Conservation (phyloP, 2,888 invertebrate species). For the Microctonus aethiopoides region DNA sequence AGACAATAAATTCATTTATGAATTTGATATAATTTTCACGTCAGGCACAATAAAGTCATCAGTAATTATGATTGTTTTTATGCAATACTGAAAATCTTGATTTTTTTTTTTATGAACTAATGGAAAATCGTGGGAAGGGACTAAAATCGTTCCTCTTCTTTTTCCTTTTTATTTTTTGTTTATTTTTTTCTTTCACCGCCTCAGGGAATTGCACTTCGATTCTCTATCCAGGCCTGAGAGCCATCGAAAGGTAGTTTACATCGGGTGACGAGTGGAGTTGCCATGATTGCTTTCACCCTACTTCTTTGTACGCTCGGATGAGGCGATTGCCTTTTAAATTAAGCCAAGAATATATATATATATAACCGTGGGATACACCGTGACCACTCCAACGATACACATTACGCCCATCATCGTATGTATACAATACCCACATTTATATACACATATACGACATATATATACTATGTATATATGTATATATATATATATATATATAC, state of each 20-base stretch:
- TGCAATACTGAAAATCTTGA: too few relatives aligned
- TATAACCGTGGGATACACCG: slow-evolving; percentile 42
- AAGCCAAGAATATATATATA: slow-evolving; percentile 28
- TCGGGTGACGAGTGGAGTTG: slow-evolving; percentile 48
- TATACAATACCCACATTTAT: too few relatives aligned
- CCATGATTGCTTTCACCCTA: slow-evolving; percentile 58
- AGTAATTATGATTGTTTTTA: too few relatives aligned
- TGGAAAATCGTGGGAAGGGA: slow-evolving; percentile 15
- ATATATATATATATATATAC: too few relatives aligned
- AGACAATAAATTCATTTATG: too few relatives aligned
- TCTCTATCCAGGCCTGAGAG: slow-evolving; percentile 42
- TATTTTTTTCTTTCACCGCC: slow-evolving; percentile 43
- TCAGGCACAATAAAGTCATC: too few relatives aligned
- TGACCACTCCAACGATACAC: slow-evolving; percentile 5
- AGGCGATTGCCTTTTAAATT: slow-evolving; percentile 61
- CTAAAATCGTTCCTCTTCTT: slow-evolving; percentile 12
- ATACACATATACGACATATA: neutral
- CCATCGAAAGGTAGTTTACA: slow-evolving; percentile 61
- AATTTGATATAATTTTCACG: too few relatives aligned
- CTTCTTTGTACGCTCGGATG: slow-evolving; percentile 41
- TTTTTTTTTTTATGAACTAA: neutral
- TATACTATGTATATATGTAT: too few relatives aligned
- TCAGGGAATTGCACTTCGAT: slow-evolving; percentile 48
- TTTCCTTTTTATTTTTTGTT: slow-evolving; percentile 2
- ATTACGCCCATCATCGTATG: neutral